Conservation (phyloP, 1,140 invertebrate genomes). For the Pseudomyrmex sp. region DNA sequence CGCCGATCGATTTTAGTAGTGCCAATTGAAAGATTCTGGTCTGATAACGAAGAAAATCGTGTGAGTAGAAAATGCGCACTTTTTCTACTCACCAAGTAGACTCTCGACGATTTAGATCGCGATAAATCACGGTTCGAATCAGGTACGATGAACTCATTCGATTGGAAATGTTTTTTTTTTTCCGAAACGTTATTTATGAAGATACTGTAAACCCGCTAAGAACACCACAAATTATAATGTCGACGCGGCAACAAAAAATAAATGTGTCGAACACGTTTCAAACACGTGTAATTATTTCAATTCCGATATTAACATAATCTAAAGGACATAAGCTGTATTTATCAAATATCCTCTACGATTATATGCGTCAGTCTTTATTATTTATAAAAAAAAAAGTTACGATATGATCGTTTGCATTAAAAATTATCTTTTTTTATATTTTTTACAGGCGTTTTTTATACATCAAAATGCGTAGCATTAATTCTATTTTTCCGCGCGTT, state of each 20-base stretch:
- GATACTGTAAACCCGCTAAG: background rate
- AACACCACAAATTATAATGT: too few species aligned
- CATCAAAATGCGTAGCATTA: conserved; percentile 1
- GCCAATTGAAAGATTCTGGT: conserved; percentile 64
- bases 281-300: too few species aligned
- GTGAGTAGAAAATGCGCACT: conserved; percentile 56
- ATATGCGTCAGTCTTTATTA: background rate
- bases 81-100: conserved; percentile 9
- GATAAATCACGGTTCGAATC: conserved; percentile 34
- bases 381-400: background rate
- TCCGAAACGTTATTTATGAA: conserved; percentile 18
- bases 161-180: background rate
- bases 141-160: conserved; percentile 16
- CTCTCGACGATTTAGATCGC: conserved; percentile 25
- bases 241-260: too few species aligned
- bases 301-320: too few species aligned
- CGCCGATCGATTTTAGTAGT: conserved; percentile 56
- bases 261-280: too few species aligned
- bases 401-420: background rate
- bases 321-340: too few species aligned
- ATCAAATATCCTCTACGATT: too few species aligned
- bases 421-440: conserved; percentile 1
- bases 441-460: conserved; percentile 1
- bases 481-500: conserved; percentile 21
- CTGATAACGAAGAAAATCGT: conserved; percentile 61